Evolutionary conservation across 2,797 vertebrate genomes (phyloP).

Genomic region (Syngnathus acus): DNA sequence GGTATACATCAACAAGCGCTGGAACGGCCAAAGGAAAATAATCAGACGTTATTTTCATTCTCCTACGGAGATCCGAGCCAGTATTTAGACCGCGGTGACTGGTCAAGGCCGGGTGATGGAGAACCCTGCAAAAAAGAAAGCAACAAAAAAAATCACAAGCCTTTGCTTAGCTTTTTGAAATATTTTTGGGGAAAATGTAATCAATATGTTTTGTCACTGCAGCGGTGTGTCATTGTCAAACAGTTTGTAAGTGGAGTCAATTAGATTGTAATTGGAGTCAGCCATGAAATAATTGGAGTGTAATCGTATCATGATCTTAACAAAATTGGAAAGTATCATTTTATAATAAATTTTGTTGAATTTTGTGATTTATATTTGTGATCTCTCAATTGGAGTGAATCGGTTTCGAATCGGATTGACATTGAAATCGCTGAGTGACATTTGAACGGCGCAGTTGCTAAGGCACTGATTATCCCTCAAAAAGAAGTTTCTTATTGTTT

Average conservation of each 20-base stretch:
- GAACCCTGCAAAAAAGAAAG: background rate
- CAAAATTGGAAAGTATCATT: background rate
- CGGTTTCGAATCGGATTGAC: background rate
- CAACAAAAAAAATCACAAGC: background rate
- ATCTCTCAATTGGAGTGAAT: no score
- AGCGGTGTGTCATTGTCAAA: no score
- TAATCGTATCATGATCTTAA: no score
- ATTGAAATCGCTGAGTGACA: background rate
- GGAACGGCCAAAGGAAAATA: constrained; percentile 26
- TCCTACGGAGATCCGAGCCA: background rate
- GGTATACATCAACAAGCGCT: constrained; percentile 26
- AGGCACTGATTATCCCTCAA: constrained; percentile 53
- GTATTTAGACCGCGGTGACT: background rate
- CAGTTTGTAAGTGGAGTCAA: no score
- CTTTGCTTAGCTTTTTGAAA: background rate
- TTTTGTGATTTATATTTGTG: no score
- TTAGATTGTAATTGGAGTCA: no score
- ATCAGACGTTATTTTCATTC: constrained; percentile 21
- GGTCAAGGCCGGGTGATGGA: constrained; percentile 4
- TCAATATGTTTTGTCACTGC: no score
- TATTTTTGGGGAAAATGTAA: no score
- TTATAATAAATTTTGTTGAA: background rate
- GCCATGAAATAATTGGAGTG: no score
- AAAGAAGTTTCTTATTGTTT: constrained; percentile 53
- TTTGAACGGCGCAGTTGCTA: constrained; percentile 20